A percentile compares a stretch with the other conserved stretches of the same genome.
phyloP scores from a whole-genome alignment of 2,113 vertebrate species.

The Gasterosteus nipponicus region DNA sequence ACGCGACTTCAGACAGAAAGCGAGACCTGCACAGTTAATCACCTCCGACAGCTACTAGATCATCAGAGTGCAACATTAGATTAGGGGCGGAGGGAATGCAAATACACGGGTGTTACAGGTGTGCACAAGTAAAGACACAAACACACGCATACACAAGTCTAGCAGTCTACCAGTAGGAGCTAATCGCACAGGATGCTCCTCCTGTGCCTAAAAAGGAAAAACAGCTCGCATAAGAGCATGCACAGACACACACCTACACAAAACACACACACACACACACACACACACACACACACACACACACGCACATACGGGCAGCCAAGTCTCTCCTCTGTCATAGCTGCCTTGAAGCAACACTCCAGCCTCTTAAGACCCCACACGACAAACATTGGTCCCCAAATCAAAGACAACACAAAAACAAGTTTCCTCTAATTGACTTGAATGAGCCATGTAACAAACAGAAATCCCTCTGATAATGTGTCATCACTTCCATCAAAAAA shows the following conservation, averaged over 20 bases:
- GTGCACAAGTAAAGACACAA: conserved; percentile 4
- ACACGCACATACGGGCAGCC: neutral
- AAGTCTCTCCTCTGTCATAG: conserved; percentile 20
- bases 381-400: conserved; percentile 45
- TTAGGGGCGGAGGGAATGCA: neutral
- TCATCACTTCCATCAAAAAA: conserved; percentile 53
- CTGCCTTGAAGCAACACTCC: conserved; percentile 19
- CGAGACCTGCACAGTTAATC: conserved; percentile 63
- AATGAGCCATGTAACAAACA: conserved; percentile 59
- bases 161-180: neutral
- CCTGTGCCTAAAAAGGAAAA: neutral
- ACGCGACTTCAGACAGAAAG: conserved; percentile 47
- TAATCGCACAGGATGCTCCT: neutral
- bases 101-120: conserved; percentile 28
- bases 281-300: neutral
- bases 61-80: conserved; percentile 42
- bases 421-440: conserved; percentile 68
- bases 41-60: conserved; percentile 50
- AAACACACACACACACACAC: neutral
- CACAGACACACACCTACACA: neutral
- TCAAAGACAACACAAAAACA: conserved; percentile 55
- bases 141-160: neutral
- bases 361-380: conserved; percentile 19
- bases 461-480: conserved; percentile 70
- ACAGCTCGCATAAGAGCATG: neutral